Evolutionary conservation across 2,797 vertebrate species (phyloP).

Genomic region (Zenarchopterus dispar): DNA sequence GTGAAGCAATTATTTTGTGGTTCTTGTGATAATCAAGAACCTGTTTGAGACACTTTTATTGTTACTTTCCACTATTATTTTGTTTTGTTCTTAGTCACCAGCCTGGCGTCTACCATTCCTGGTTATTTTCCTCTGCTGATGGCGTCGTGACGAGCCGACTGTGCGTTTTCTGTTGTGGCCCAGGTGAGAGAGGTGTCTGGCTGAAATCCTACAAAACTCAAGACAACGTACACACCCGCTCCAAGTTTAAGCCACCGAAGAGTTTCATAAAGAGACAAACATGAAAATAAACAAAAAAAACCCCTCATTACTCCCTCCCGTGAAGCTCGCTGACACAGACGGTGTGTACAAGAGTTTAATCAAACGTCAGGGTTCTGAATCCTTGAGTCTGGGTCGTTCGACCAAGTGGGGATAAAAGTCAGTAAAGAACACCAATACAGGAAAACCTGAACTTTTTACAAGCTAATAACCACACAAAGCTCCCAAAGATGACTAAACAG

Average conservation of each 20-base stretch:
- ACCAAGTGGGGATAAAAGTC: slow-evolving; percentile 14
- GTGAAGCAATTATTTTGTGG: too few relatives aligned
- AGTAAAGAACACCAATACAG: slow-evolving; percentile 9
- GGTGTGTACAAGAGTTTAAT: slow-evolving; percentile 21
- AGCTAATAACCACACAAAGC: background rate
- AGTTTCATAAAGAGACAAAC: slow-evolving; percentile 6
- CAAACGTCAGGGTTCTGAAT: slow-evolving; percentile 24
- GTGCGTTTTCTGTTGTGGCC: too few relatives aligned
- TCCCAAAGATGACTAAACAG: slow-evolving; percentile 2
- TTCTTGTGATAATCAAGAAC: too few relatives aligned
- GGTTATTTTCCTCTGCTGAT: too few relatives aligned
- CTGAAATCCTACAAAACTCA: too few relatives aligned
- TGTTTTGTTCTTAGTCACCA: too few relatives aligned
- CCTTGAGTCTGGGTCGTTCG: slow-evolving; percentile 9
- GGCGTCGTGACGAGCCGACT: too few relatives aligned
- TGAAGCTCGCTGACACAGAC: slow-evolving; percentile 9
- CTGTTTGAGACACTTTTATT: too few relatives aligned
- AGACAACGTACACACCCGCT: too few relatives aligned
- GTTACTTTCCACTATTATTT: too few relatives aligned
- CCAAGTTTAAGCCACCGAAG: background rate
- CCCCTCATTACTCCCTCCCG: background rate
- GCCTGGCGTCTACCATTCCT: too few relatives aligned
- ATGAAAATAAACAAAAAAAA: slow-evolving; percentile 3
- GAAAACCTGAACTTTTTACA: slow-evolving; percentile 22
- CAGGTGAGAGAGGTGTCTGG: too few relatives aligned